These are phyloP conservation scores for Crenichthys baileyi DNA, from an alignment of 2,797 vertebrate genomes.

Conservation along the genomic window DNA sequence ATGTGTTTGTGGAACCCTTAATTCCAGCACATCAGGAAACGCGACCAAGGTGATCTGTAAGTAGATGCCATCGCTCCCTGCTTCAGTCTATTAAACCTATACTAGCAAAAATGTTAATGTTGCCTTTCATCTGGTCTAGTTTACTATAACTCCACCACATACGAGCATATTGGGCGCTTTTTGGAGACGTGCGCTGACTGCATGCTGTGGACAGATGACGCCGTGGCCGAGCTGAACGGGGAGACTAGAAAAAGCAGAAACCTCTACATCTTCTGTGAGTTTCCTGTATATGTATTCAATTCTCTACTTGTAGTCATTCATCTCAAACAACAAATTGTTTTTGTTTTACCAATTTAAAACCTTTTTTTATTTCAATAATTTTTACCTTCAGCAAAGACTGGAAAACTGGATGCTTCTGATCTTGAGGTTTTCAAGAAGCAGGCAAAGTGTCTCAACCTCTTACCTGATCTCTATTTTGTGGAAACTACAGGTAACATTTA, in stretches of 20 bases:
- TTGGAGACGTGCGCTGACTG: conserved; percentile 54
- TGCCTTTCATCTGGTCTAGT: conserved; percentile 29
- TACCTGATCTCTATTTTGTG: conserved; percentile 20
- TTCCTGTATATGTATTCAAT: not conserved
- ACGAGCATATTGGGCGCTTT: conserved; percentile 12
- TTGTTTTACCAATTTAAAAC: not conserved
- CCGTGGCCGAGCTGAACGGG: accelerated
- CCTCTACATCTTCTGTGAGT: conserved; percentile 59
- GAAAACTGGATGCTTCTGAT: conserved; percentile 24
- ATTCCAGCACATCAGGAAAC: conserved; percentile 14
- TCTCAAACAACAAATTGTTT: not conserved
- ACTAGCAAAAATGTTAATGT: not conserved
- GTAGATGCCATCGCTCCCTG: conserved; percentile 3
- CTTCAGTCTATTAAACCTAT: not conserved
- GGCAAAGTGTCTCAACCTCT: conserved; percentile 52
- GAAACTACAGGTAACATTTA: conserved; percentile 27
- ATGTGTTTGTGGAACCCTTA: conserved; percentile 5
- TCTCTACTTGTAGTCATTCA: not conserved
- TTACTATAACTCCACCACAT: conserved; percentile 7
- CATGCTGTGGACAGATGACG: conserved; percentile 37
- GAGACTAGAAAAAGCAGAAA: conserved; percentile 8
- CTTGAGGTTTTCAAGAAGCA: conserved; percentile 55
- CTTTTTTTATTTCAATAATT: not conserved
- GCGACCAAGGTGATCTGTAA: conserved; percentile 31
- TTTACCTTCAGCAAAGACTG: conserved; percentile 43